phyloP scores from a whole-genome alignment of 2,113 vertebrate species.

The Mormyrus iriodes region DNA sequence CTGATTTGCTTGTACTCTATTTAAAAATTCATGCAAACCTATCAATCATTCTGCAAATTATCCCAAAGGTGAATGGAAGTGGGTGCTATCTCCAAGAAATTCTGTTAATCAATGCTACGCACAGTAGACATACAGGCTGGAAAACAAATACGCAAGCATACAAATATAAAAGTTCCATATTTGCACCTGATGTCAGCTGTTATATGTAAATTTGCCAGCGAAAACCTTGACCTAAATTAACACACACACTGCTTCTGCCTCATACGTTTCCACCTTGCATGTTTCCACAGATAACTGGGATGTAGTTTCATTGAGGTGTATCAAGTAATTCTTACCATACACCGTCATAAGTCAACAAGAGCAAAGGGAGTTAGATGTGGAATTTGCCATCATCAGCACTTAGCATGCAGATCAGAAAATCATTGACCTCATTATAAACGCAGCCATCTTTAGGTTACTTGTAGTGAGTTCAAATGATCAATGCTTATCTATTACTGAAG shows the following conservation, averaged over 20 bases:
- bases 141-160: neutral
- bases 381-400: neutral
- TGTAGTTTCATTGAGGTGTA: neutral
- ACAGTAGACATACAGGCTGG: neutral
- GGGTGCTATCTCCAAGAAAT: neutral
- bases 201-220: neutral
- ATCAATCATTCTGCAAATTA: neutral
- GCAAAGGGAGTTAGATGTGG: neutral
- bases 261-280: neutral
- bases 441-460: neutral
- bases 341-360: conserved; percentile 12
- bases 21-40: neutral
- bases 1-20: neutral
- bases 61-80: neutral
- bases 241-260: neutral
- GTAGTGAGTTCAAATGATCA: conserved; percentile 12
- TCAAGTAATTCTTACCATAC: neutral
- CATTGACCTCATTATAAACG: neutral
- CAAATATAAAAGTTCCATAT: neutral
- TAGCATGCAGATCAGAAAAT: neutral
- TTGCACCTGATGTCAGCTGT: neutral
- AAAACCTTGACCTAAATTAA: neutral
- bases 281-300: neutral
- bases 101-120: neutral
- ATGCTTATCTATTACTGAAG: neutral